Evolutionary conservation across 2,113 vertebrate genomes (phyloP), one percentile per base, ranked within the genome.

Genomic region (Mirounga angustirostris): DNA sequence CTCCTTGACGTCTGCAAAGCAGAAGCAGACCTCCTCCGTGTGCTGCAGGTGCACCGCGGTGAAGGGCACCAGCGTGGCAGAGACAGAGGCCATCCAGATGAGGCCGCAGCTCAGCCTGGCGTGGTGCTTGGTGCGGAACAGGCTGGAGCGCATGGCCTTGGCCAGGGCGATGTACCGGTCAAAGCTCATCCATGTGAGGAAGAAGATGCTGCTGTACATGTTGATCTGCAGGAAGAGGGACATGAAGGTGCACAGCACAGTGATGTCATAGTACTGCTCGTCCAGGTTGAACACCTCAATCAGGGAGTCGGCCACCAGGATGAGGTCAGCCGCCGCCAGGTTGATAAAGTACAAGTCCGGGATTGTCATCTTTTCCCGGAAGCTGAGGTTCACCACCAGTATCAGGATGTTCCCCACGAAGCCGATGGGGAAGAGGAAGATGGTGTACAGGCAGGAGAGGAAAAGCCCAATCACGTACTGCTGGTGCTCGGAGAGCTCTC

Each of bases 151-250:
- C 98, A 99, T 99, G 26, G 99, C 99, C 98, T 98, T 99, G 36
- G 99, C 99, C 97, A 99, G 99, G 0, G 99, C 99, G 2, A 99
- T 97, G 94, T 99, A 99, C 81, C 99, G 99, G 99, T 99, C 99
- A 10, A 99, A 99, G 98, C 99, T 99, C 99, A 99, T 99, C 99
- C 99, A 99, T 0, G 99, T 99, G 97, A 99, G 99, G 97, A 99
- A 99, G 99, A 99, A 99, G 98, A 99, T 99, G 98, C 99, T 99
- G 99, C 99, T 99, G 98, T 99, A 99, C 99, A 99, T 99, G 99
- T 99, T 99, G 98, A 99, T 99, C 98, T 99, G 99, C 97, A 99
- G 99, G 98, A 99, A 99, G 67, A 99, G 98, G 1, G 99, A 99
- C 99, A 99, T 99, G 97, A 99, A 99, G 91, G 99, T 99, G 97